These are phyloP conservation scores for Luehdorfia chinensis DNA, from an alignment of 1,140 invertebrate genomes.

Conservation along the genomic window DNA sequence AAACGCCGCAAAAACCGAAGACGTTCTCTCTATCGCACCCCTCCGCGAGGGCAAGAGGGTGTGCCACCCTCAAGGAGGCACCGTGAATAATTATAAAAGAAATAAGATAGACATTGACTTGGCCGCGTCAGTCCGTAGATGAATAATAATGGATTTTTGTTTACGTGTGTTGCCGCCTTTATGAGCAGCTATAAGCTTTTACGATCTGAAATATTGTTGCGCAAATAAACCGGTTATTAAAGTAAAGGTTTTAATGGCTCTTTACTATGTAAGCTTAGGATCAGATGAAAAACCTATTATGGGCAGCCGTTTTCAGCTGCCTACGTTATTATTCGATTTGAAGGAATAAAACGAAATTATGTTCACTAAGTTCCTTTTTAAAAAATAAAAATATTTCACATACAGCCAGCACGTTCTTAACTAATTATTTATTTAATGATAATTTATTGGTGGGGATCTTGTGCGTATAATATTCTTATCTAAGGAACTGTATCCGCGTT, in stretches of 20 bases:
- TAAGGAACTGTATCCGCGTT: no score
- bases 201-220: slow-evolving; percentile 47
- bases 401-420: no score
- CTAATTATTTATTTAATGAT: no score
- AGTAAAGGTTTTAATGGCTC: slow-evolving; percentile 26
- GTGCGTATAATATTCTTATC: no score
- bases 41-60: slow-evolving; percentile 22
- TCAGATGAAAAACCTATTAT: slow-evolving; percentile 4
- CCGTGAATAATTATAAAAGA: slow-evolving; percentile 76
- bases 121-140: slow-evolving; percentile 61
- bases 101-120: slow-evolving; percentile 76
- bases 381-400: no score
- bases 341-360: no score
- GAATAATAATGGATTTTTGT: slow-evolving; percentile 72
- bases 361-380: no score
- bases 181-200: slow-evolving; percentile 49
- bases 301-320: slow-evolving; percentile 4
- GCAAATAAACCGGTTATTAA: slow-evolving; percentile 42
- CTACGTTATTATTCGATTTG: background rate
- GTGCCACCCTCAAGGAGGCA: slow-evolving; percentile 40
- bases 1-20: slow-evolving; percentile 76
- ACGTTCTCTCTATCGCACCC: slow-evolving; percentile 55
- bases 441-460: no score
- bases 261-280: slow-evolving; percentile 14
- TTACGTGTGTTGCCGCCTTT: slow-evolving; percentile 61